phyloP scores from a whole-genome alignment of 2,888 invertebrate genomes.

The Pterostichus madidus region DNA sequence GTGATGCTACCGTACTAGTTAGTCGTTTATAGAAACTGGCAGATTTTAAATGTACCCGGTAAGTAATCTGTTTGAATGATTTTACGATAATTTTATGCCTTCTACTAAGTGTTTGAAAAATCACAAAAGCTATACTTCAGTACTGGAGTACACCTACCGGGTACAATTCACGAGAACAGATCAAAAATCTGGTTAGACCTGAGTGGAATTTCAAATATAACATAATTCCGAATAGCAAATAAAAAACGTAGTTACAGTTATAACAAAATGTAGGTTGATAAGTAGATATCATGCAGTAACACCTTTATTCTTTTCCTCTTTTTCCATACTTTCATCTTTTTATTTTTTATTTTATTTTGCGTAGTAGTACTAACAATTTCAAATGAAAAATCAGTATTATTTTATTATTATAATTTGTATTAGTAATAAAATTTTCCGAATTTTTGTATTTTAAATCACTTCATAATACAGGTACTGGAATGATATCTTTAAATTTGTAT shows the following conservation, averaged over 20 bases:
- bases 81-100: constrained; percentile 17
- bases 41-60: constrained; percentile 74
- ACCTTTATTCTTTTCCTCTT: constrained; percentile 8
- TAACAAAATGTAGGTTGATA: constrained; percentile 13
- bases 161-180: constrained; percentile 20
- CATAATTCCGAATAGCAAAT: not conserved
- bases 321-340: constrained; percentile 21
- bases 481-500: constrained; percentile 2
- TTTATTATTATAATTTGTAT: too few relatives aligned
- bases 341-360: constrained; percentile 32
- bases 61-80: constrained; percentile 75
- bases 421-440: not conserved
- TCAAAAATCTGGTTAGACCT: not conserved
- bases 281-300: constrained; percentile 35
- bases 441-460: not conserved
- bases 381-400: not conserved
- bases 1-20: constrained; percentile 76
- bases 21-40: constrained; percentile 74
- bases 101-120: constrained; percentile 60
- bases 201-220: not conserved
- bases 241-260: not conserved
- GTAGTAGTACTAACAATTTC: constrained; percentile 25
- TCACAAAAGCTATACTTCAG: not conserved
- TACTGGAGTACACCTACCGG: constrained; percentile 30
- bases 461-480: not conserved